phyloP scores from a whole-genome alignment of 2,797 vertebrate species.

The Chaetodon trifasciatus region DNA sequence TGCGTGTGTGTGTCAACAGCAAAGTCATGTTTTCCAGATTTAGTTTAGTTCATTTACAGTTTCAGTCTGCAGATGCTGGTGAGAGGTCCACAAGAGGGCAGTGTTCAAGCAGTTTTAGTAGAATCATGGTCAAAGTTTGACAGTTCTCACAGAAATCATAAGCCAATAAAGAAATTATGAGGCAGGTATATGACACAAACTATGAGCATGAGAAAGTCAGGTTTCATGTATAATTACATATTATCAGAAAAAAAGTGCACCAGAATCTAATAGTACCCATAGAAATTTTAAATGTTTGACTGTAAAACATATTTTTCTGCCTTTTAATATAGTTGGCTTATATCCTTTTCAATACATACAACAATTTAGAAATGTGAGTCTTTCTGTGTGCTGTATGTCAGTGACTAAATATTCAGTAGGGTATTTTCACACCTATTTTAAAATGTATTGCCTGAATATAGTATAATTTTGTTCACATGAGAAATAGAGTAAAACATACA shows the following conservation, averaged over 20 bases:
- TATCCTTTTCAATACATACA: background rate
- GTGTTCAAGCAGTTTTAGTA: slow-evolving; percentile 19
- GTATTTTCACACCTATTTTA: background rate
- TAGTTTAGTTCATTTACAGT: background rate
- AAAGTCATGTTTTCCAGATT: slow-evolving; percentile 8
- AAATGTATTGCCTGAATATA: background rate
- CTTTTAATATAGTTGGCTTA: background rate
- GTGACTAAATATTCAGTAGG: background rate
- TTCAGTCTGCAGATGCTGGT: slow-evolving; percentile 14
- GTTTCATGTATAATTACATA: background rate
- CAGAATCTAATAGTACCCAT: background rate
- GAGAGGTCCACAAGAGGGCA: slow-evolving; percentile 63
- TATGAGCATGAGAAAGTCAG: background rate
- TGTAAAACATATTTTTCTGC: background rate
- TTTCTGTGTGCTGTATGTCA: no score
- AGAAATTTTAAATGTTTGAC: background rate
- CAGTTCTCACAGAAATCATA: background rate
- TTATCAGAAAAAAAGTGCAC: background rate
- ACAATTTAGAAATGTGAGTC: background rate
- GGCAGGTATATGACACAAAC: background rate
- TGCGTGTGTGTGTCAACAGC: slow-evolving; percentile 4
- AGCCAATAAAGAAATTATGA: background rate
- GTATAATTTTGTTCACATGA: no score
- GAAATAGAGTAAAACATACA: background rate
- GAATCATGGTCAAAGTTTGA: background rate